These are phyloP conservation scores for Hyperoodon ampullatus DNA, from an alignment of 2,113 vertebrate genomes.

Conservation along the genomic window DNA sequence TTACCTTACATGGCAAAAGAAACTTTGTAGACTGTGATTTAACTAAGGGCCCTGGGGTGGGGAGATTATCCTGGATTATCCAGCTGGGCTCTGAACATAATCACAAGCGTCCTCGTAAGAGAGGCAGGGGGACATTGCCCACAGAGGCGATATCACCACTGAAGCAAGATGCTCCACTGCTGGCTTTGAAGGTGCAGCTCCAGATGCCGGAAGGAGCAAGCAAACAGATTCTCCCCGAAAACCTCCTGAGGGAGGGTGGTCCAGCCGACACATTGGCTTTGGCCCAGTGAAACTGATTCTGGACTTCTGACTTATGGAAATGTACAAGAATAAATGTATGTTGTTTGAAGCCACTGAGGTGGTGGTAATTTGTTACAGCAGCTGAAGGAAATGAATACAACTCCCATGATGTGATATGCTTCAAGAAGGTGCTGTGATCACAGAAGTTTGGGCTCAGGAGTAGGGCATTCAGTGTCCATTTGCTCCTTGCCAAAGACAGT, in stretches of 20 bases:
- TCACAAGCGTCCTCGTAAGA: background rate
- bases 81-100: background rate
- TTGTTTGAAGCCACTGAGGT: background rate
- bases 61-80: background rate
- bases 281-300: background rate
- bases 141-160: background rate
- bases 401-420: background rate
- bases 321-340: background rate
- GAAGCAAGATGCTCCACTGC: background rate
- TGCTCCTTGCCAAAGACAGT: constrained; percentile 37
- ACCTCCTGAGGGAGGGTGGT: background rate
- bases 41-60: background rate
- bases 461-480: background rate
- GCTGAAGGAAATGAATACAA: background rate
- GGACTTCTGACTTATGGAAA: background rate
- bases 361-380: background rate
- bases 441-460: constrained; percentile 10
- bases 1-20: background rate
- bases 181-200: background rate
- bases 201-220: background rate
- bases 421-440: background rate
- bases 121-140: background rate
- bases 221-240: background rate
- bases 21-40: background rate
- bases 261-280: background rate